Base-by-base conservation (phyloP, 2,888 invertebrate genomes). In the Ectemnius lituratus region DNA sequence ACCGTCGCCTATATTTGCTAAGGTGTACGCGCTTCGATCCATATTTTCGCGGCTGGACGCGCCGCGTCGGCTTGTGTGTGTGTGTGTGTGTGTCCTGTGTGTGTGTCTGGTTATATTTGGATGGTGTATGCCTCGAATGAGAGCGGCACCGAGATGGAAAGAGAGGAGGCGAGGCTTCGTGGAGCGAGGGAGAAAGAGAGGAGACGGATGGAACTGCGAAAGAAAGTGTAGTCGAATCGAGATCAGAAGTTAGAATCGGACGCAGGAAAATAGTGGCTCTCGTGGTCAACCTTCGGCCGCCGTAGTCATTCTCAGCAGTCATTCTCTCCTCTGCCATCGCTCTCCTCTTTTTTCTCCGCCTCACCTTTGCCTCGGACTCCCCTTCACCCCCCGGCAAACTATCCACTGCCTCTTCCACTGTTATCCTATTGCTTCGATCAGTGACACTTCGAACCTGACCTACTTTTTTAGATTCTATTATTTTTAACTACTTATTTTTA, bases 1-100 rank as follows among this genome's bases (percentile, higher is more conserved):
- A 90, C 80, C 89, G 63, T 78, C 80, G 83, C 86, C 90, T 90
- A 90, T 90, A 90, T 90, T 88, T 86, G 88, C 88, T 87, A 85
- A 84, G 87, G 85, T 83, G 86, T 14, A 52, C 37, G 8, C 37
- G 37, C 37, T 6, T 11, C 37, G 82, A 89, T 87, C 88, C 88
- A 90, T 88, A 90, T 89, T 89, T 88, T 87, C 84, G 85, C 75
- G 72, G 73, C 79, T 70, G 73, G 76, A 78, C 75, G 23, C 3
- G 23, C 82, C 75, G 79, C 81, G 82, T 81, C 80, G 77, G 73
- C 79, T 78, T 73, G 3, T 37, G 1, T 8, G 8, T 37, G 5
- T 37, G 2, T 37, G 8, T 37, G 37, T 11, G 5, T 11, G 37
- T 11, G 5, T 11, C 2, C 8, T 37, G 37, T 37, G 28, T 37